Evolutionary conservation across 2,888 invertebrate species (phyloP).

Genomic region (Microplitis deprimator): DNA sequence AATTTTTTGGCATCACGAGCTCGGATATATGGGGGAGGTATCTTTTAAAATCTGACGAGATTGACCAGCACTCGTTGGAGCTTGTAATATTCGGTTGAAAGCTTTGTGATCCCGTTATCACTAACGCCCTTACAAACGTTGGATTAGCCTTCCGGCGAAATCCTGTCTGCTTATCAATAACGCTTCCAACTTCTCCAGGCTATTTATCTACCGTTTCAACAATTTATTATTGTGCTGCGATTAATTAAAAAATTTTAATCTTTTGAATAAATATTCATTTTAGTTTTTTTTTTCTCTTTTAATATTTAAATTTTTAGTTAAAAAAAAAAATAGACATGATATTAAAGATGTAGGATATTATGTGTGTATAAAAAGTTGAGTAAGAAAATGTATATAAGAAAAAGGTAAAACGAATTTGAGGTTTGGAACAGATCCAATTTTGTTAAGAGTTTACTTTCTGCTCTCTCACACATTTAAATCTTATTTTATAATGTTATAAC

Average conservation of each 20-base stretch:
- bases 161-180: constrained; percentile 64
- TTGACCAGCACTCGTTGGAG: constrained; percentile 2
- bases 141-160: constrained; percentile 63
- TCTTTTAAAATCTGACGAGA: neutral
- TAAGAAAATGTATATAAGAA: constrained; percentile 14
- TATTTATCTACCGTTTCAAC: constrained; percentile 40
- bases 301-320: neutral
- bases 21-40: neutral
- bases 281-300: neutral
- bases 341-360: constrained; percentile 4
- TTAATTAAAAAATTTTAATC: neutral
- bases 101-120: constrained; percentile 66
- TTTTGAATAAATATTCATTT: neutral
- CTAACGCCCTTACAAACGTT: constrained; percentile 60
- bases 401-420: constrained; percentile 7
- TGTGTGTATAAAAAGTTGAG: constrained; percentile 29
- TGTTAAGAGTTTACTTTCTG: neutral
- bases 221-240: neutral
- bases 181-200: constrained; percentile 53
- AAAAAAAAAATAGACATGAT: constrained; percentile 7
- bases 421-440: constrained; percentile 5
- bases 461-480: neutral
- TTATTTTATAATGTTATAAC: neutral
- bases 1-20: too few species aligned
- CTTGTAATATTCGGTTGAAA: constrained; percentile 59